phyloP scores from a whole-genome alignment of 2,113 vertebrate species.

The Speoplatyrhinus poulsoni region DNA sequence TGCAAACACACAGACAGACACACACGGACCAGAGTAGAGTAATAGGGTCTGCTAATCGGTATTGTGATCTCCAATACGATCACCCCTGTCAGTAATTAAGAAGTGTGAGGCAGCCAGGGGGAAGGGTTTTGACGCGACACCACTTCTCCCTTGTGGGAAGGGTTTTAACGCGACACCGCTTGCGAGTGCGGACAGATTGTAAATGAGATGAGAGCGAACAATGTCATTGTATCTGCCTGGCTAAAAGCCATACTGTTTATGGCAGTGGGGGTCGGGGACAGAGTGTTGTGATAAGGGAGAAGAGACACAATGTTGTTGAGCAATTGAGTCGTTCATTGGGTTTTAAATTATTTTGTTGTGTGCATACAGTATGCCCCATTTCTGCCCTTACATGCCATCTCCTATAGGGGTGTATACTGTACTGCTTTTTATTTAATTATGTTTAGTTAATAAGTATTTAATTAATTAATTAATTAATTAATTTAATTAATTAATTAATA shows the following conservation, averaged over 20 bases:
- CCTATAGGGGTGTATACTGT: background rate
- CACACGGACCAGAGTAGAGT: background rate
- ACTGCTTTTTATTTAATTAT: background rate
- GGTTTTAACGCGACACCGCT: slow-evolving; percentile 6
- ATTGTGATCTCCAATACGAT: slow-evolving; percentile 9
- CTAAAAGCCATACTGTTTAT: background rate
- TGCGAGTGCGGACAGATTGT: slow-evolving; percentile 6
- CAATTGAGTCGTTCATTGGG: background rate
- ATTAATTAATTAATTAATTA: too few relatives aligned
- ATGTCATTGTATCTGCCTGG: slow-evolving; percentile 5
- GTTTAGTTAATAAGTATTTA: too few relatives aligned
- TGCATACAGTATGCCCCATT: too few relatives aligned
- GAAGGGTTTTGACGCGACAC: slow-evolving; percentile 12
- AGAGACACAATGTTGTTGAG: background rate
- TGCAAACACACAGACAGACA: background rate
- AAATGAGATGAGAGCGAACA: slow-evolving; percentile 10
- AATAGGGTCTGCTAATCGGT: slow-evolving; percentile 1
- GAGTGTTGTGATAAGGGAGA: background rate
- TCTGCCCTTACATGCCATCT: too few relatives aligned
- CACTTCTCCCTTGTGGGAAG: slow-evolving; percentile 5
- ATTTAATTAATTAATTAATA: too few relatives aligned
- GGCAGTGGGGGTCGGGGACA: background rate
- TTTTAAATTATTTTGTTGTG: background rate
- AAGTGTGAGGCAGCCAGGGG: slow-evolving; percentile 1
- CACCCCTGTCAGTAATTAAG: slow-evolving; percentile 15